Conservation (phyloP, 2,888 invertebrate species). For the Tuberolachnus salignus region DNA sequence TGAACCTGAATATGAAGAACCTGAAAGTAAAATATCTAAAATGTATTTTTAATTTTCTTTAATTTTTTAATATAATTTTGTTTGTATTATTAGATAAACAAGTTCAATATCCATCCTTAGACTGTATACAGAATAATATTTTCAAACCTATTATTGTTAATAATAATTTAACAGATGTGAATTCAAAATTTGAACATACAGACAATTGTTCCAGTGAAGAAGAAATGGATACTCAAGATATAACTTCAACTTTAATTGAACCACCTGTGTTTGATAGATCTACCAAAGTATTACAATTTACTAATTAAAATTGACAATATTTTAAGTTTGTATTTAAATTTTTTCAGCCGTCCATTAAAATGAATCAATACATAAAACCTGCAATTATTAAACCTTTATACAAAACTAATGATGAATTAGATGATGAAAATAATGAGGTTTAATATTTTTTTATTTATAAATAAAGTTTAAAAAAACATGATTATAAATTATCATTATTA, state of each 20-base stretch:
- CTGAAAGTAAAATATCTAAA: conserved; percentile 19
- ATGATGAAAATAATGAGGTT: conserved; percentile 48
- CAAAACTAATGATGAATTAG: conserved; percentile 29
- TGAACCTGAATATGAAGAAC: conserved; percentile 11
- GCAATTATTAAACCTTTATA: conserved; percentile 45
- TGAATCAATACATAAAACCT: conserved; percentile 9
- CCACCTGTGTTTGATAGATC: conserved; percentile 53
- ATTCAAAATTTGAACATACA: conserved; percentile 11
- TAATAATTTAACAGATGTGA: conserved; percentile 18
- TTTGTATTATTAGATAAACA: conserved; percentile 23
- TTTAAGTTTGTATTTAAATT: background rate
- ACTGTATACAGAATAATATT: conserved; percentile 6
- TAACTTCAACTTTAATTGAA: background rate
- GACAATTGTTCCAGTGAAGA: conserved; percentile 45
- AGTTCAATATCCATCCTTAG: conserved; percentile 42
- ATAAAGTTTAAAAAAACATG: background rate
- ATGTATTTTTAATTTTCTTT: background rate
- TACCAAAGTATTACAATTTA: conserved; percentile 50
- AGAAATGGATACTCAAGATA: conserved; percentile 13
- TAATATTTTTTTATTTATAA: background rate
- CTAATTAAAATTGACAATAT: background rate
- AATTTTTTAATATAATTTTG: background rate
- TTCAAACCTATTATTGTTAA: background rate
- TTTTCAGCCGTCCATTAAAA: conserved; percentile 33
- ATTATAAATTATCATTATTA: background rate